Evolutionary conservation across 2,888 invertebrate species (phyloP).

Genomic region (Pecten maximus): DNA sequence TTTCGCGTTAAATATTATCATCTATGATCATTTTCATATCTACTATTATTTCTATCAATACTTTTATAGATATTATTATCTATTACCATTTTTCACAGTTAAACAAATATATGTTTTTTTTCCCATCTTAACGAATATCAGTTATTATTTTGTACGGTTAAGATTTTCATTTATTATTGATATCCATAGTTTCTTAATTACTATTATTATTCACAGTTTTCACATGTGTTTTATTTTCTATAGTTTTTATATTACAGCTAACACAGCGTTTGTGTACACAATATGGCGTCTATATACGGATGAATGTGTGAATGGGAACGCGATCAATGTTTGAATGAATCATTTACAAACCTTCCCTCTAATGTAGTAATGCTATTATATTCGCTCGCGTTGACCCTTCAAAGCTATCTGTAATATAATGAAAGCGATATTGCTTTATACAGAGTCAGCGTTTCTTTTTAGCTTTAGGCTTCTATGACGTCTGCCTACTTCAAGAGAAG

Average conservation of each 20-base stretch:
- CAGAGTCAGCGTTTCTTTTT: slow-evolving; percentile 20
- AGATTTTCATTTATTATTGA: too few relatives aligned
- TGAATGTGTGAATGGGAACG: neutral
- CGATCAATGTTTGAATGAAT: slow-evolving; percentile 8
- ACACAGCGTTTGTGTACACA: too few relatives aligned
- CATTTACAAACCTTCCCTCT: neutral
- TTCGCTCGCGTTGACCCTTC: slow-evolving; percentile 4
- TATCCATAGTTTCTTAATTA: too few relatives aligned
- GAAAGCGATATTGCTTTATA: slow-evolving; percentile 4
- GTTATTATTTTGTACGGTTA: too few relatives aligned
- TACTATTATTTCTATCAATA: too few relatives aligned
- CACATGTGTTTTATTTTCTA: neutral
- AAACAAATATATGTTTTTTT: too few relatives aligned
- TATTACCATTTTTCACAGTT: too few relatives aligned
- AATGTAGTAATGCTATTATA: slow-evolving; percentile 7
- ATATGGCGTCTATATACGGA: neutral
- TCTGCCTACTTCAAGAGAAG: neutral
- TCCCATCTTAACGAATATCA: too few relatives aligned
- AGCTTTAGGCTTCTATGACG: neutral
- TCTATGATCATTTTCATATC: too few relatives aligned
- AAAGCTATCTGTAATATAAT: slow-evolving; percentile 9
- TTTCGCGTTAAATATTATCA: too few relatives aligned
- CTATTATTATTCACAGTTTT: too few relatives aligned
- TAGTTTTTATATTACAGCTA: neutral
- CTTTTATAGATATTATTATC: too few relatives aligned